Evolutionary conservation across 1,140 invertebrate genomes (phyloP).

Genomic region (Drosophila novamexicana): DNA sequence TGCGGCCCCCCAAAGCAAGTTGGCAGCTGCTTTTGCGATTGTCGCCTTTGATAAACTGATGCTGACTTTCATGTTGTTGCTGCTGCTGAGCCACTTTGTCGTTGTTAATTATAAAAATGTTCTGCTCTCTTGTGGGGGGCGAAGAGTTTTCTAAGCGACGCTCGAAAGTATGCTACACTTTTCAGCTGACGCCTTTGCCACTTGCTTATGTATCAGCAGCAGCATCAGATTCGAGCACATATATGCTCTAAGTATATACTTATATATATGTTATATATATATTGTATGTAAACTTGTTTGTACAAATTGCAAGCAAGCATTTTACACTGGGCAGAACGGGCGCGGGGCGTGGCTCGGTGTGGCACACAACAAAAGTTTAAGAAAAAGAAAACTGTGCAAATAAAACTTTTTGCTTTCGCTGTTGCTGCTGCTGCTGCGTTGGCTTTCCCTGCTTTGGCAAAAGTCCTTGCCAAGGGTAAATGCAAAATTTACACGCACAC

Average conservation of each 20-base stretch:
- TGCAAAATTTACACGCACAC: conserved; percentile 68
- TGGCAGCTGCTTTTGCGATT: conserved; percentile 41
- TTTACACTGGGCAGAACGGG: conserved; percentile 39
- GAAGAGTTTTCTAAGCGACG: conserved; percentile 62
- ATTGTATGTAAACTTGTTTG: conserved; percentile 59
- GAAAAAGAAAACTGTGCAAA: conserved; percentile 83
- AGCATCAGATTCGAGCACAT: conserved; percentile 2
- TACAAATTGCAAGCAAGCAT: conserved; percentile 80
- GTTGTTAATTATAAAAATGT: conserved; percentile 79
- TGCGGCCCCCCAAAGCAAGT: conserved; percentile 17
- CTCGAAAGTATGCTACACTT: conserved; percentile 77
- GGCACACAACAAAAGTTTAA: conserved; percentile 75
- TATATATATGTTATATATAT: conserved; percentile 18
- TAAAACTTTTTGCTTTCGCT: conserved; percentile 80
- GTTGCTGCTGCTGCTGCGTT: conserved; percentile 35
- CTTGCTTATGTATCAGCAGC: conserved; percentile 36
- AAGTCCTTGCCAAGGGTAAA: conserved; percentile 83
- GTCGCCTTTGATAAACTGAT: conserved; percentile 70
- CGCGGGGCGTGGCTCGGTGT: neutral
- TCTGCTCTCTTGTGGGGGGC: conserved; percentile 42
- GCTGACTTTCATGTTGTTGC: conserved; percentile 41
- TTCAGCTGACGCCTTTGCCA: conserved; percentile 53
- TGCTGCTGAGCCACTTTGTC: conserved; percentile 66
- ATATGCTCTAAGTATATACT: conserved; percentile 12
- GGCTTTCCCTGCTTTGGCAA: conserved; percentile 63